Evolutionary conservation across 2,113 vertebrate species (phyloP), one percentile per base, ranked within the genome.

Genomic region (Ciconia stormi): DNA sequence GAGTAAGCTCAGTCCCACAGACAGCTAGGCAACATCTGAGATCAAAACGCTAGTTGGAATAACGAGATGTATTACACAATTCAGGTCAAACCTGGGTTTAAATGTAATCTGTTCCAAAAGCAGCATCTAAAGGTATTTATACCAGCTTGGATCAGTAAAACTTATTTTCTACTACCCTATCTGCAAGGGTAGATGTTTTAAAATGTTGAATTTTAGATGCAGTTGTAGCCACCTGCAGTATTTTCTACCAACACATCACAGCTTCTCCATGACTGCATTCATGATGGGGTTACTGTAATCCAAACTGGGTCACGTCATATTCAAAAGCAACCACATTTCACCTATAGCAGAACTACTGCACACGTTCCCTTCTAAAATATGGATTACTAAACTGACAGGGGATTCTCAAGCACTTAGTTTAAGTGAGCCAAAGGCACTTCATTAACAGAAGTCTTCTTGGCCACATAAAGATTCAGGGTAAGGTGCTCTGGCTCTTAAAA

Each of bases 231-330:
- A 87, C 4, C 8, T 69, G 23, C 36, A 79, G 11, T 58, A 36
- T 61, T 79, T 92, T 61, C 79, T 40, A 72, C 7, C 10, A 76
- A 61, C 18, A 59, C 17, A 74, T 21, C 22, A 72, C 26, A 82
- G 32, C 22, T 69, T 63, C 55, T 63, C n/a, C 38, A 11, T 7
- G 13, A 38, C 29, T 71, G 8, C 11, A 67, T 27, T 71, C 29
- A 29, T 1, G 6, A 85, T 11, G 8, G 10, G 5, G 17, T 30
- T 56, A 80, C 44, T 22, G 40, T 26, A 88, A 86, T 6, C 16
- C 56, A 72, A 44, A 83, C 0, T 27, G 25, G 11, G 14, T 40
- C 3, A 2, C 0, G 0, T 13, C 49, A 62, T 3, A 40, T 21
- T 47, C 42, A 89, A 66, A 80, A 63, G 27, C 26, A 72, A 30